phyloP scores from a whole-genome alignment of 2,797 vertebrate genomes.

The Remorina albescens region DNA sequence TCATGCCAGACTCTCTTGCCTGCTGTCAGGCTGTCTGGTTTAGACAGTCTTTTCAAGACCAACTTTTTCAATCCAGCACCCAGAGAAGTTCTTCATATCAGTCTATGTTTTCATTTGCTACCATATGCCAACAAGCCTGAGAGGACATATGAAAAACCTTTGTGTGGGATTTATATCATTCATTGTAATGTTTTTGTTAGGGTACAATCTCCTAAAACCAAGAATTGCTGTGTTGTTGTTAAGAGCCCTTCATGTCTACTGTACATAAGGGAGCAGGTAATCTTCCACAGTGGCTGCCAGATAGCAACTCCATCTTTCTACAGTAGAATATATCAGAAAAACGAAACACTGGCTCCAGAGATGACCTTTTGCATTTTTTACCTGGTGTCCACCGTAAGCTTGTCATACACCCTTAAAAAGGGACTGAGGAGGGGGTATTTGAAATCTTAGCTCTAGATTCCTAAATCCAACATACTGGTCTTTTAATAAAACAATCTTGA shows the following conservation, averaged over 20 bases:
- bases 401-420: no score
- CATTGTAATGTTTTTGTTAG: neutral
- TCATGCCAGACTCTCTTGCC: constrained; percentile 77
- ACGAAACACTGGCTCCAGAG: no score
- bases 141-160: constrained; percentile 42
- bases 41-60: constrained; percentile 76
- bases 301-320: no score
- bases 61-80: constrained; percentile 72
- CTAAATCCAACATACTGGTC: neutral
- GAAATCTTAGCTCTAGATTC: neutral
- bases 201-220: no score
- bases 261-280: no score
- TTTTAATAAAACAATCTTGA: constrained; percentile 15
- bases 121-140: constrained; percentile 61
- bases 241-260: no score
- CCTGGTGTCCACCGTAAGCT: neutral
- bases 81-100: constrained; percentile 71
- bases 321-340: neutral
- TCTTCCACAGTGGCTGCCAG: no score
- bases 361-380: no score
- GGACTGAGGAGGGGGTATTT: no score
- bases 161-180: neutral
- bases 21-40: constrained; percentile 80
- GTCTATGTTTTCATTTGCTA: constrained; percentile 72
- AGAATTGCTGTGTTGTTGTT: no score